phyloP scores from a whole-genome alignment of 2,888 invertebrate species.

The Dryococelus australis region DNA sequence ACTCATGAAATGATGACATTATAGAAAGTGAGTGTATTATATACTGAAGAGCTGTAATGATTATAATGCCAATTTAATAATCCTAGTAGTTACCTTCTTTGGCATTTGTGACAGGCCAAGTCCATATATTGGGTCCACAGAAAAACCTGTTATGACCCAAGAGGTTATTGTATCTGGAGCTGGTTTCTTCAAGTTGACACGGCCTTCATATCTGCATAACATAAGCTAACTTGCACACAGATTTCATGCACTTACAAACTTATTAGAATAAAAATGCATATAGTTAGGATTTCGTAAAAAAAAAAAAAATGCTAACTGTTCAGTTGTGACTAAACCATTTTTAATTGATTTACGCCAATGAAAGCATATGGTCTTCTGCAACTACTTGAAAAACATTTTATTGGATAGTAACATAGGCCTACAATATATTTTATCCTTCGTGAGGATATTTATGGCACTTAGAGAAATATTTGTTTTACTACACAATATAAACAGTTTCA shows the following conservation, averaged over 20 bases:
- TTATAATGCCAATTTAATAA: background rate
- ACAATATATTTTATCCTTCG: no score
- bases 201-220: slow-evolving; percentile 45
- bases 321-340: no score
- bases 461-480: no score
- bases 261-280: background rate
- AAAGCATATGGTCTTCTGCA: no score
- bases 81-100: slow-evolving; percentile 61
- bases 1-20: background rate
- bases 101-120: slow-evolving; percentile 75
- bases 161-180: slow-evolving; percentile 87
- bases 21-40: slow-evolving; percentile 39
- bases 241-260: background rate
- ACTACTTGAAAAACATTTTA: no score
- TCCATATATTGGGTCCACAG: slow-evolving; percentile 77
- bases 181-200: slow-evolving; percentile 61
- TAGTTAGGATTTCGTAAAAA: no score
- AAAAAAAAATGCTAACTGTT: no score
- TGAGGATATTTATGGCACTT: no score
- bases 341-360: no score
- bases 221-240: background rate
- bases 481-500: no score
- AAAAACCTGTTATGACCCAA: slow-evolving; percentile 85
- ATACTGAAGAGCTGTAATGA: slow-evolving; percentile 17
- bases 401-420: no score